Percentiles rank a stretch among this genome's conserved stretches.
phyloP scores from a whole-genome alignment of 2,888 invertebrate genomes.

The Drosophila falleni region DNA sequence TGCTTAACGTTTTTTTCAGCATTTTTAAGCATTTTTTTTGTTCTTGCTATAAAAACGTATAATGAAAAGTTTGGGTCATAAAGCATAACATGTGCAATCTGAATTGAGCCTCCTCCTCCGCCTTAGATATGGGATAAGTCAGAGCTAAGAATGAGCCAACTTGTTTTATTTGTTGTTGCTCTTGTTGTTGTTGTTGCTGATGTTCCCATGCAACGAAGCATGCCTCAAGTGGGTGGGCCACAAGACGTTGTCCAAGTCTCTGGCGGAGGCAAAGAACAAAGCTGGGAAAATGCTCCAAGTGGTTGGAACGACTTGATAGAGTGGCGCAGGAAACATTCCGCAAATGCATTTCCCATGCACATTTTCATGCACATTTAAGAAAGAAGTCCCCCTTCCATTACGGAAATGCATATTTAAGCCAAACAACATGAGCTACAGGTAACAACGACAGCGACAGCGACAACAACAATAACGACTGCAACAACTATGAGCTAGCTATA shows the following conservation, averaged over 20 bases:
- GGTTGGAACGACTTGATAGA: not conserved
- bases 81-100: conserved; percentile 55
- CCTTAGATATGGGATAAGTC: not conserved
- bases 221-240: conserved; percentile 43
- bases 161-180: conserved; percentile 21
- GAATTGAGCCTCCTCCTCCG: not conserved
- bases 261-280: conserved; percentile 53
- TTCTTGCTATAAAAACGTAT: conserved; percentile 61
- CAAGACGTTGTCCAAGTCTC: conserved; percentile 19
- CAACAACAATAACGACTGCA: conserved; percentile 17
- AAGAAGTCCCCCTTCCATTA: conserved; percentile 10
- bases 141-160: conserved; percentile 41
- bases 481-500: conserved; percentile 38
- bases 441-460: conserved; percentile 16
- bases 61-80: conserved; percentile 69
- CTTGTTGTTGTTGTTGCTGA: conserved; percentile 4
- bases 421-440: conserved; percentile 30
- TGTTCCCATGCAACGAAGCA: conserved; percentile 67
- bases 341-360: conserved; percentile 82
- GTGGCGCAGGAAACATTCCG: conserved; percentile 71
- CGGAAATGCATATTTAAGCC: conserved; percentile 69
- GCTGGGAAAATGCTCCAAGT: conserved; percentile 55
- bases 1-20: conserved; percentile 18
- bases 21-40: conserved; percentile 35
- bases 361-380: conserved; percentile 52